Percentiles rank a stretch among this genome's conserved stretches.
Evolutionary conservation across 2,888 invertebrate species (phyloP).

Genomic region (Hyalella azteca): DNA sequence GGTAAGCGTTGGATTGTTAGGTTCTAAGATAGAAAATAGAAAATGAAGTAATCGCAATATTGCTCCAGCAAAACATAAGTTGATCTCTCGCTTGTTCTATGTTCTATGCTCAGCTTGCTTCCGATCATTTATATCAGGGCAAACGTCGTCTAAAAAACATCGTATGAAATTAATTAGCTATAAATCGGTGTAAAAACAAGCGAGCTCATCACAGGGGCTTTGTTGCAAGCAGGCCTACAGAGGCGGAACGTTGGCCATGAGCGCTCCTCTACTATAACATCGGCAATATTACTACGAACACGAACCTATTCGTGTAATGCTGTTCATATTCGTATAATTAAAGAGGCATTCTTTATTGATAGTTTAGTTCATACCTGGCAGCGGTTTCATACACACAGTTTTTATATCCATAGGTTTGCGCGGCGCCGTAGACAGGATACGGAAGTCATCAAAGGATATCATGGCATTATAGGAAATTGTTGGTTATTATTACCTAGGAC

Average conservation of each 20-base stretch:
- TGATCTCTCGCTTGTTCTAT: neutral
- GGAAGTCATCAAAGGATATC: slow-evolving; percentile 16
- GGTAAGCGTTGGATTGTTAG: neutral
- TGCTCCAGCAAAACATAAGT: neutral
- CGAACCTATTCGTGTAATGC: too few relatives aligned
- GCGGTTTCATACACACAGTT: too few relatives aligned
- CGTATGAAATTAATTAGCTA: slow-evolving; percentile 13
- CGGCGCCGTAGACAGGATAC: slow-evolving; percentile 6
- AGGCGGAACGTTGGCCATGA: neutral
- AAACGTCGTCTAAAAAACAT: neutral
- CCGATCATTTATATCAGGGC: neutral
- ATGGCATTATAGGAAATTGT: too few relatives aligned
- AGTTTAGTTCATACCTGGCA: too few relatives aligned
- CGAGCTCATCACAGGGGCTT: neutral
- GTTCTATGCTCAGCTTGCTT: too few relatives aligned
- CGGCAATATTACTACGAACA: too few relatives aligned
- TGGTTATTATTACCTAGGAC: too few relatives aligned
- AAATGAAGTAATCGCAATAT: neutral
- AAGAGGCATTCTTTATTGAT: too few relatives aligned
- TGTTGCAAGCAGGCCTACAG: neutral
- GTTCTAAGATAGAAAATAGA: neutral
- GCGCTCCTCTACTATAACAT: too few relatives aligned
- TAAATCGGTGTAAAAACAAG: neutral
- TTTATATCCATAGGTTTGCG: too few relatives aligned
- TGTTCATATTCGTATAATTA: too few relatives aligned